Evolutionary conservation across 2,113 vertebrate genomes (phyloP).

Genomic region (Hydrolagus affinis): DNA sequence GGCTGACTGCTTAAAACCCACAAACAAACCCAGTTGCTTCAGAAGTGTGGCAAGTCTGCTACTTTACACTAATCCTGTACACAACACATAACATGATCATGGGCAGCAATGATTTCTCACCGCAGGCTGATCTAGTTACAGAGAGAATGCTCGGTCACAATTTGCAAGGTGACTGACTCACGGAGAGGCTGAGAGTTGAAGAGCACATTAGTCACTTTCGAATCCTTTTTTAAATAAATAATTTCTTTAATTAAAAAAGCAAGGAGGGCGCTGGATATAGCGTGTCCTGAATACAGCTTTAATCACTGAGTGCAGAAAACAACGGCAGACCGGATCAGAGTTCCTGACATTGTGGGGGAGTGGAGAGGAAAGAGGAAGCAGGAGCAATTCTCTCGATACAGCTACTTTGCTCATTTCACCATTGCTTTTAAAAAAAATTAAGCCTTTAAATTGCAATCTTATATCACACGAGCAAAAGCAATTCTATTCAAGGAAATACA

Average conservation of each 20-base stretch:
- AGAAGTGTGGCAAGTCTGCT: background rate
- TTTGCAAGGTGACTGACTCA: no score
- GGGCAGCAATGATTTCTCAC: background rate
- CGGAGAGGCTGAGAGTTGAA: no score
- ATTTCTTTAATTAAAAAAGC: no score
- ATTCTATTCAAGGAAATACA: background rate
- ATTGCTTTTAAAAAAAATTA: background rate
- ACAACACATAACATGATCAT: no score
- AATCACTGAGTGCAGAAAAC: background rate
- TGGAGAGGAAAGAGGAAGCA: background rate
- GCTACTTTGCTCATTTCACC: background rate
- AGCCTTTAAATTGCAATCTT: background rate
- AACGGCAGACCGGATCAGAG: no score
- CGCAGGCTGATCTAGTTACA: background rate
- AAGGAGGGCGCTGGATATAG: background rate
- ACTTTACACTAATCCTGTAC: background rate
- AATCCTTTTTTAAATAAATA: no score
- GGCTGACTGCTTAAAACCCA: background rate
- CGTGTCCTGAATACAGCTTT: background rate
- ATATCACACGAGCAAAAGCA: background rate
- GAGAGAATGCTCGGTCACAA: no score
- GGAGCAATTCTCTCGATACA: background rate
- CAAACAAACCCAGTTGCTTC: background rate
- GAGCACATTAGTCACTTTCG: no score
- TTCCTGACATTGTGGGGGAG: background rate